These are phyloP conservation scores for Felis chaus DNA, from an alignment of 2,113 vertebrate species.

Conservation along the genomic window DNA sequence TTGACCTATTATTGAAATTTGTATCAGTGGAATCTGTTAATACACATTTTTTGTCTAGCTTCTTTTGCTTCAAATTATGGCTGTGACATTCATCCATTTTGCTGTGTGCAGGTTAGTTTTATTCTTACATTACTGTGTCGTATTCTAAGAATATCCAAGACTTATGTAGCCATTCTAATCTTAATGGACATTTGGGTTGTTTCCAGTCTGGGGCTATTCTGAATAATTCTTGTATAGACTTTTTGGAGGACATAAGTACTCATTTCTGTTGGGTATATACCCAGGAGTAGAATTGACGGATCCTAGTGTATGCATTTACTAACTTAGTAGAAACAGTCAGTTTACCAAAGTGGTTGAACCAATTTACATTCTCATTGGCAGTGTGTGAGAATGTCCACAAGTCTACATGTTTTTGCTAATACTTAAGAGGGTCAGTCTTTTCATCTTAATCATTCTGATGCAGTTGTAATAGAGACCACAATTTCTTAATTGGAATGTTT, in stretches of 20 bases:
- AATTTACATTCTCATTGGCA: not conserved
- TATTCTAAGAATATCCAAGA: not conserved
- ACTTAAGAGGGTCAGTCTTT: not conserved
- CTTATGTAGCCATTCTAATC: slow-evolving; percentile 27
- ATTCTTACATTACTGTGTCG: not conserved
- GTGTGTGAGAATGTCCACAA: not conserved
- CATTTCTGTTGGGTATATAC: not conserved
- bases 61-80: slow-evolving; percentile 23
- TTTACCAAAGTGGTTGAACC: not conserved
- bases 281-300: slow-evolving; percentile 1
- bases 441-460: not conserved
- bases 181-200: slow-evolving; percentile 18
- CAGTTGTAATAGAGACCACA: not conserved
- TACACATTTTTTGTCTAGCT: not conserved
- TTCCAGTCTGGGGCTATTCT: not conserved
- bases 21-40: not conserved
- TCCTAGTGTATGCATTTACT: not conserved
- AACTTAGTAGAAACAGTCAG: not conserved
- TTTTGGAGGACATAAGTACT: not conserved
- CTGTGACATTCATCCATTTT: slow-evolving; percentile 1
- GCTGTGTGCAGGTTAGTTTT: not conserved
- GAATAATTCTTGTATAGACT: slow-evolving; percentile 27
- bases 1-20: slow-evolving; percentile 18
- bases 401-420: not conserved
- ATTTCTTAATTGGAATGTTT: not conserved